Evolutionary conservation across 2,113 vertebrate species (phyloP), one percentile per base, ranked within the genome.

Genomic region (Archilochus colubris): DNA sequence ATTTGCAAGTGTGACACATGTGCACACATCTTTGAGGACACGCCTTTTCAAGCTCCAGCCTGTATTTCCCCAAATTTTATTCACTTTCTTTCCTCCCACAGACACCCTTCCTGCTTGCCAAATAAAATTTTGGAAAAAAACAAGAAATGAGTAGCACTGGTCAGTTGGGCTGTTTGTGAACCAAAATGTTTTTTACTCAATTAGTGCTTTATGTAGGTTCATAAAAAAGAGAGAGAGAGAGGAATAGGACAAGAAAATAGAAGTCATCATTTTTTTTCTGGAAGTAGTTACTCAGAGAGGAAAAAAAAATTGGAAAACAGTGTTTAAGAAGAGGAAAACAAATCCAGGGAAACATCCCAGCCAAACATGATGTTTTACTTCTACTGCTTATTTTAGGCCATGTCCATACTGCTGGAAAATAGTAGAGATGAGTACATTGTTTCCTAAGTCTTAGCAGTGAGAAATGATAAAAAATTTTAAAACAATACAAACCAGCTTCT

Each of bases 71-170:
- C 93, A 86, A 95, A 78, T 92, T 95, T 75, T 94, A 94, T 92
- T 79, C 86, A 22, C 44, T 73, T 91, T 82, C 64, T 97, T 88
- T 94, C 94, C 90, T 95, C 94, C 95, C 94, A 93, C 96, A 93
- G 76, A 79, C 62, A 78, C 40, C 68, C 54, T 55, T 81, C 16
- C 17, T 66, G 54, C 85, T 53, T 94, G 96, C 96, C 96, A 96
- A 96, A 93, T 88, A 94, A 94, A 97, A 92, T 94, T 93, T 82
- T 96, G 95, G 94, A 95, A 96, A 95, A 97, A 95, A 81, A 0
- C 93, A 96, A 94, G 91, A 73, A 91, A 54, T 68, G 53, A 93
- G 51, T 68, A 90, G 90, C 50, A 50, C 25, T 78, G 73, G 64
- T 82, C 64, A 23, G 25, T 72, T 64, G 44, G 53, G 43, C 80